Conservation (phyloP, 2,797 vertebrate genomes). For the Phaenicophaeus curvirostris region DNA sequence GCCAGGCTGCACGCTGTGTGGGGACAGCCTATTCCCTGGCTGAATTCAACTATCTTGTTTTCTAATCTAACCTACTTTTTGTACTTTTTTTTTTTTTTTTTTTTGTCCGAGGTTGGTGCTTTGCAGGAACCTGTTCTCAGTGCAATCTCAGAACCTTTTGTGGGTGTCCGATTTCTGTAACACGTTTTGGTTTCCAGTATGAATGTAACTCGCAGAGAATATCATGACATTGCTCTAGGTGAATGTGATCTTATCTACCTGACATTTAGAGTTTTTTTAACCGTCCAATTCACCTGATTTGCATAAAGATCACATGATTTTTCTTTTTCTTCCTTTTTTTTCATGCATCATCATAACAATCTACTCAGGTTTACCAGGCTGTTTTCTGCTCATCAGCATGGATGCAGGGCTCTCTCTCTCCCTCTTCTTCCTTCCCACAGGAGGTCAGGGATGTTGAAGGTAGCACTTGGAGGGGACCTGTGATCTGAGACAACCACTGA, state of each 20-base stretch:
- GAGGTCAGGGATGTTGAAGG: background rate
- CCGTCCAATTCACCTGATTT: constrained; percentile 32
- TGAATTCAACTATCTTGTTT: constrained; percentile 56
- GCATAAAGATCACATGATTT: constrained; percentile 58
- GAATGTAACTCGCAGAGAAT: background rate
- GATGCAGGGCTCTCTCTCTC: background rate
- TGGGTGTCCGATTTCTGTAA: constrained; percentile 45
- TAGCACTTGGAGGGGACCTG: background rate
- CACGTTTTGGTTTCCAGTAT: constrained; percentile 43
- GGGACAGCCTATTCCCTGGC: constrained; percentile 41
- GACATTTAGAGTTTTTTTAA: constrained; percentile 45
- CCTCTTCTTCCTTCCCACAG: background rate
- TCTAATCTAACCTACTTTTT: constrained; percentile 63
- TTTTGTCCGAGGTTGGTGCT: background rate
- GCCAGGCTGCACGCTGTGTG: background rate
- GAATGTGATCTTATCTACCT: constrained; percentile 59
- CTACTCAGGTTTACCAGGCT: background rate
- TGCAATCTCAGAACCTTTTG: constrained; percentile 28
- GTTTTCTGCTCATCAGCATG: background rate
- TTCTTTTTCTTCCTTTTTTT: background rate
- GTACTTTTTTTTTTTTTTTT: background rate
- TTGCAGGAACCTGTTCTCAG: constrained; percentile 39
- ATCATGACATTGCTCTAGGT: constrained; percentile 43
- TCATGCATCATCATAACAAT: constrained; percentile 43
- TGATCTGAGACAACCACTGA: background rate